Evolutionary conservation across 2,797 vertebrate species (phyloP).

Genomic region (Chromobotia macracanthus): DNA sequence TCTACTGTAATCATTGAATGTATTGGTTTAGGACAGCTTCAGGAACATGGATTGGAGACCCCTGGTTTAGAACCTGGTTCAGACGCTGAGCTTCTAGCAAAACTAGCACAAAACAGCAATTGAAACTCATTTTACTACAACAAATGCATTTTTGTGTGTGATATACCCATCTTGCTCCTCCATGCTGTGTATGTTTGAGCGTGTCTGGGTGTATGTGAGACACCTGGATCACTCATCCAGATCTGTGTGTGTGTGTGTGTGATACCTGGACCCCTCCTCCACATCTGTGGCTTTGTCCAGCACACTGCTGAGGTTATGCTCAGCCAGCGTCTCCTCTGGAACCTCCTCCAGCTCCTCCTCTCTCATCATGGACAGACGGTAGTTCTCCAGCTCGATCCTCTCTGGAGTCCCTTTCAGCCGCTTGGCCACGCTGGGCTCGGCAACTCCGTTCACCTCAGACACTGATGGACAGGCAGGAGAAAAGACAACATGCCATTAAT

Average conservation of each 20-base stretch:
- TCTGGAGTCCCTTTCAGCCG: constrained; percentile 90
- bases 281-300: constrained; percentile 87
- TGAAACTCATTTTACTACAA: too few species aligned
- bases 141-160: too few species aligned
- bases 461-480: constrained; percentile 70
- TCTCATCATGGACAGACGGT: constrained; percentile 86
- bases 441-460: constrained; percentile 85
- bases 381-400: constrained; percentile 97
- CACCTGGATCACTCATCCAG: too few species aligned
- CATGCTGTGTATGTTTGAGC: constrained; percentile 61
- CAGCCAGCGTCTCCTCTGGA: constrained; percentile 93
- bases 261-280: constrained; percentile 90
- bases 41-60: too few species aligned
- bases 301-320: constrained; percentile 95
- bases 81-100: too few species aligned
- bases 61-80: too few species aligned
- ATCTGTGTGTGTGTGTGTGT: too few species aligned
- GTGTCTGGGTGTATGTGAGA: too few species aligned
- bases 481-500: constrained; percentile 66
- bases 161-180: constrained; percentile 90
- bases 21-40: too few species aligned
- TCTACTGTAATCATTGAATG: too few species aligned
- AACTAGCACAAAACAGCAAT: too few species aligned
- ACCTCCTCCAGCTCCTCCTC: constrained; percentile 92
- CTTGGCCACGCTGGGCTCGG: constrained; percentile 89